Conservation (phyloP, 2,888 invertebrate species). For the Euplexia lucipara region DNA sequence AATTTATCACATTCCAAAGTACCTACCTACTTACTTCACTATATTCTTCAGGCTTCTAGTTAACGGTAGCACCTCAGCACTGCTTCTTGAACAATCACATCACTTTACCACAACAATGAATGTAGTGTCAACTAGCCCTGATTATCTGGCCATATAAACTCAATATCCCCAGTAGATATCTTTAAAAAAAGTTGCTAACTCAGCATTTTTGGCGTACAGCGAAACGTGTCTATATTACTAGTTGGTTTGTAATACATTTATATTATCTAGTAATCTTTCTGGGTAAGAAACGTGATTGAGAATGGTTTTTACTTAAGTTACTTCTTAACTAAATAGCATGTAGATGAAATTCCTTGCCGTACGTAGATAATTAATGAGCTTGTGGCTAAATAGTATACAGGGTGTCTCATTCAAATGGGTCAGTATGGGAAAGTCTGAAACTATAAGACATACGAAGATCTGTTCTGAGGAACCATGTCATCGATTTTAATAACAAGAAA, state of each 20-base stretch:
- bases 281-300: slow-evolving; percentile 60
- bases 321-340: slow-evolving; percentile 19
- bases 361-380: background rate
- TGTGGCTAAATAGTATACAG: too few relatives aligned
- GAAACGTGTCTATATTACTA: slow-evolving; percentile 66
- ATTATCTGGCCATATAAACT: slow-evolving; percentile 57
- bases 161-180: slow-evolving; percentile 18
- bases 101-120: slow-evolving; percentile 29
- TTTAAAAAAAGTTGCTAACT: slow-evolving; percentile 50
- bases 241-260: slow-evolving; percentile 61
- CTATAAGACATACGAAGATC: too few relatives aligned
- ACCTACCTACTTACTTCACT: slow-evolving; percentile 22
- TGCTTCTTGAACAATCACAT: slow-evolving; percentile 22
- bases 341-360: slow-evolving; percentile 42
- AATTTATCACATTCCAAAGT: too few relatives aligned
- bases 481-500: too few relatives aligned
- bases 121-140: slow-evolving; percentile 17
- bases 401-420: too few relatives aligned
- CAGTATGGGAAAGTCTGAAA: too few relatives aligned
- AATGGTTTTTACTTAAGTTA: slow-evolving; percentile 49
- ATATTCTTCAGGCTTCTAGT: slow-evolving; percentile 8
- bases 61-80: background rate
- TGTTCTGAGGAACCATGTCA: too few relatives aligned
- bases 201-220: slow-evolving; percentile 54
- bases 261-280: slow-evolving; percentile 47